Evolutionary conservation across 2,888 invertebrate genomes (phyloP), one percentile per base, ranked within the genome.

Genomic region (Ectropis crepuscularia): DNA sequence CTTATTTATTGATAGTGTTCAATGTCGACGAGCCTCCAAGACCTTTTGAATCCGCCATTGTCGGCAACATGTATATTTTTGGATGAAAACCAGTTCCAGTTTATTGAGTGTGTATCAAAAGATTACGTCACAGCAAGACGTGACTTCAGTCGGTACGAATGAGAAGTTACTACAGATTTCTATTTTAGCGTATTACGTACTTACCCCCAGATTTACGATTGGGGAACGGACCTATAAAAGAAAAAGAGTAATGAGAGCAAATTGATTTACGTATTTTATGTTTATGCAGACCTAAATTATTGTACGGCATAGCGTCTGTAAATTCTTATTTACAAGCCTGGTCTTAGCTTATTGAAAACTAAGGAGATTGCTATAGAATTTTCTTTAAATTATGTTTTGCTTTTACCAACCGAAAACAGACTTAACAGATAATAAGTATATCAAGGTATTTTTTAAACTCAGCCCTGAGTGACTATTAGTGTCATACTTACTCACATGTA

Each of bases 161-260:
- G 42, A 46, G 46, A 46, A 45, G 46, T 51, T 45, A 43, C 45
- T 58, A 36, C 48, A 43, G 45, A 61, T 39, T 55, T 55, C 50
- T 55, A 55, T 61, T 61, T 55, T 55, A 50, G 54, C 37, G 48
- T 48, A 45, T 37, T 59, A 51, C 37, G 38, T 43, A 51, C 59
- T 50, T 54, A 45, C 45, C 50, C 47, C 46, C 46, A 46, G 50
- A 57, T 61, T 57, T 61, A 57, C 51, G 61, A 61, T 61, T 46
- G 50, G 55, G 61, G 39, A 55, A 50, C 39, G 12, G 12, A 41
- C 49, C 55, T 50, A 55, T 61, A 61, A 55, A 53, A 55, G 43
- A 16, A 50, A 50, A 36, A 6, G 16, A 49, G 43, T 28, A 43
- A 46, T 12, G 46, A 10, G 50, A 59, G n/a, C 59, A 50, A 53